Percentiles rank a stretch among this genome's conserved stretches.
phyloP scores from a whole-genome alignment of 2,888 invertebrate species.

The Netelia fuscicornis region DNA sequence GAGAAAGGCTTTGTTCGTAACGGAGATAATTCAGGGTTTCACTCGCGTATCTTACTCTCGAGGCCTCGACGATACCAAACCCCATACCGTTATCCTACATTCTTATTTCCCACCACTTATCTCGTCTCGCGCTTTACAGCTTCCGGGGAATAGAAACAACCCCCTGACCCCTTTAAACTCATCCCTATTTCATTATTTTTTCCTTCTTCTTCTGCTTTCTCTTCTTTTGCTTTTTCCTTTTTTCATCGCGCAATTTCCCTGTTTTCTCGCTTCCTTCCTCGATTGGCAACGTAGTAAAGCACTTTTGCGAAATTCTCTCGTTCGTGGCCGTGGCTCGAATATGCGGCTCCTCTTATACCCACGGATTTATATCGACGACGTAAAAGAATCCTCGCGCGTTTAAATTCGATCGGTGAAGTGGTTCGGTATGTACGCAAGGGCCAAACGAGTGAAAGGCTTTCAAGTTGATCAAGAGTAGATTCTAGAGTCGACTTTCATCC shows the following conservation, averaged over 20 bases:
- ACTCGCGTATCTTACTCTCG: conserved; percentile 33
- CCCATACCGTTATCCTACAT: too few species aligned
- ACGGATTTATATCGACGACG: conserved; percentile 51
- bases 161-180: too few species aligned
- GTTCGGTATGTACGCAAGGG: conserved; percentile 28
- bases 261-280: not conserved
- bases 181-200: too few species aligned
- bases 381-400: conserved; percentile 53
- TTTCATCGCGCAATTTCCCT: conserved; percentile 12
- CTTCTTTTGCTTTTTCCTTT: not conserved
- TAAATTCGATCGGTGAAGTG: conserved; percentile 63
- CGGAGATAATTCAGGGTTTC: not conserved
- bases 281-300: conserved; percentile 13
- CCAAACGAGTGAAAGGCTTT: conserved; percentile 59
- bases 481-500: conserved; percentile 7
- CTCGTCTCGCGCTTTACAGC: not conserved
- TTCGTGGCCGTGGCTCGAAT: not conserved
- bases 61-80: conserved; percentile 3
- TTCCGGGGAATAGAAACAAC: not conserved
- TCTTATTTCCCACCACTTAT: conserved; percentile 9
- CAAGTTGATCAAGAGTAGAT: conserved; percentile 54
- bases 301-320: conserved; percentile 25
- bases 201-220: too few species aligned
- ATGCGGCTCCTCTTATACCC: conserved; percentile 4
- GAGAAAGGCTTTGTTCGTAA: conserved; percentile 30